A percentile compares a stretch with the other conserved stretches of the same genome.
These are phyloP conservation scores for Choreutis nemorana DNA, from an alignment of 2,888 invertebrate species.

Conservation along the genomic window DNA sequence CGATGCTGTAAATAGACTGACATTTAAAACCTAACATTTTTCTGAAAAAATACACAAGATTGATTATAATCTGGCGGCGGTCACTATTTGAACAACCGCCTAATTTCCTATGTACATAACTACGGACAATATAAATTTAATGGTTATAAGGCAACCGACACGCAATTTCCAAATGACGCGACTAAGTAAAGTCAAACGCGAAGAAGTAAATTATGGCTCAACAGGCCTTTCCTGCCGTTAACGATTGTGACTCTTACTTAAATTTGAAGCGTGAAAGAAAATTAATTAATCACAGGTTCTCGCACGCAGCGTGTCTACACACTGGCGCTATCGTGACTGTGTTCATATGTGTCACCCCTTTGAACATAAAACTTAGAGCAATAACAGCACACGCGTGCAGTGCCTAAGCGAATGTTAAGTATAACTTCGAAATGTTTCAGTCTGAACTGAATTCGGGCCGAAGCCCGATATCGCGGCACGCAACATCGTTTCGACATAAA, in stretches of 20 bases:
- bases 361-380: too few relatives aligned
- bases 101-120: slow-evolving; percentile 57
- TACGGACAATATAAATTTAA: slow-evolving; percentile 48
- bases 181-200: slow-evolving; percentile 39
- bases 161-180: slow-evolving; percentile 56
- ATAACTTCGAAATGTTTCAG: too few relatives aligned
- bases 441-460: too few relatives aligned
- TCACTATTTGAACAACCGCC: slow-evolving; percentile 49
- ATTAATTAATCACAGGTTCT: slow-evolving; percentile 56
- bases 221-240: slow-evolving; percentile 58
- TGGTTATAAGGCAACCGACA: slow-evolving; percentile 44
- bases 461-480: too few relatives aligned
- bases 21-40: too few relatives aligned
- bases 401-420: too few relatives aligned
- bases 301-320: slow-evolving; percentile 17
- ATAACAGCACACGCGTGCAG: too few relatives aligned
- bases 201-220: slow-evolving; percentile 58
- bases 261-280: slow-evolving; percentile 57
- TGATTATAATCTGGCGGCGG: slow-evolving; percentile 41
- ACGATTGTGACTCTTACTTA: slow-evolving; percentile 51
- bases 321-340: too few relatives aligned
- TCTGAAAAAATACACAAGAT: slow-evolving; percentile 33
- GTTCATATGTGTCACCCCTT: too few relatives aligned
- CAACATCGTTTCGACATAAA: slow-evolving; percentile 37
- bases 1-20: too few relatives aligned